Evolutionary conservation across 1,140 invertebrate genomes (phyloP), one percentile per base, ranked within the genome.

Genomic region (Marisa cornuarietis): DNA sequence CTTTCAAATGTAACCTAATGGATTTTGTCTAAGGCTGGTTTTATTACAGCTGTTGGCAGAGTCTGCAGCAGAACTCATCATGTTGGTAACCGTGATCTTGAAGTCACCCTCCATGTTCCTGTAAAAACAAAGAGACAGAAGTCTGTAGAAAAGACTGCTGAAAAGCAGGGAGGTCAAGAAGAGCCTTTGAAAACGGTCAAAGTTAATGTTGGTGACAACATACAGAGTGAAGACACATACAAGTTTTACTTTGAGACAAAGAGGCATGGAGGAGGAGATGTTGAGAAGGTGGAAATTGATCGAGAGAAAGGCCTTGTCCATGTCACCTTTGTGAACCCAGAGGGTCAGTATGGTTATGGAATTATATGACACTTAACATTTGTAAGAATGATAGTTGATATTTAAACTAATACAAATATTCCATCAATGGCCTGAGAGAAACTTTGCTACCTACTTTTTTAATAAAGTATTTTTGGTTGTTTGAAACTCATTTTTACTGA

Each of bases 41-140:
- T n/a, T 9, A 24, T 51, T 81, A 31, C 72, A 84, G 84, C 71
- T 80, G 83, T 78, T 22, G n/a, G 79, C 31, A 68, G 7, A 20
- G 78, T 83, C 3, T 2, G 79, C 54, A 63, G 26, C 6, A 62
- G 24, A 68, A 52, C 24, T 18, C 84, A 83, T 71, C 81, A 31
- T 74, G 54, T 85, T 6, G 76, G 81, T 42, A 63, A 68, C 1
- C 31, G 51, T 26, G 63, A 81, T 13, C 54, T 85, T 51, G 16
- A 79, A 13, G 82, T 82, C 24, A 78, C 72, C 24, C 24, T 76
- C 18, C 79, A 76, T 54, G 72, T 68, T 24, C 81, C 79, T 51
- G 73, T 69, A 49, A 79, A 74, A 75, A 22, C 71, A n/a, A 77
- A 62, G 31, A 16, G 79, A 49, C 73, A 31, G 9, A 76, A 52